phyloP scores from a whole-genome alignment of 2,797 vertebrate genomes.

The Pipistrellus kuhlii region DNA sequence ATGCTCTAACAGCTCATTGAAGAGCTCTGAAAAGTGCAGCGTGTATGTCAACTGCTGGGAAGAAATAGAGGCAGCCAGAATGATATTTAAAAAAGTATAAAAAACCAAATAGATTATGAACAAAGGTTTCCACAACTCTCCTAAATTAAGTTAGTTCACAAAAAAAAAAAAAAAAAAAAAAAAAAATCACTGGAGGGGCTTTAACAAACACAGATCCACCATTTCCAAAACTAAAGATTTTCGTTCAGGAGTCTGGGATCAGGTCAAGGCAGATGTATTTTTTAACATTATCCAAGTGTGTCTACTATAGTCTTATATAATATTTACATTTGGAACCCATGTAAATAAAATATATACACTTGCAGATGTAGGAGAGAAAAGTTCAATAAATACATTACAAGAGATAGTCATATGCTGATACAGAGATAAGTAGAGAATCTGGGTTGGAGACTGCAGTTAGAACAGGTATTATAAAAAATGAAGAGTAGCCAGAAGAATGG shows the following conservation, averaged over 20 bases:
- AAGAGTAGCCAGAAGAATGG: not conserved
- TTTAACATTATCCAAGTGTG: not conserved
- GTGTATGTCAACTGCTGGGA: not conserved
- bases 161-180: not conserved
- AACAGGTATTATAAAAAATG: not conserved
- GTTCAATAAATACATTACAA: not conserved
- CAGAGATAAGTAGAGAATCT: not conserved
- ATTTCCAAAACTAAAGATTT: not conserved
- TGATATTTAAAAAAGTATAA: not conserved
- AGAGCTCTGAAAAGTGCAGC: slow-evolving; percentile 10
- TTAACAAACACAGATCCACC: not conserved
- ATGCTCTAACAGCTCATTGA: slow-evolving; percentile 12
- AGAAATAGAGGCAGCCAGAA: not conserved
- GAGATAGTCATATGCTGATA: not conserved
- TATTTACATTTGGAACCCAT: not conserved
- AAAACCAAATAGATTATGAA: not conserved
- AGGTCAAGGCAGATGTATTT: not conserved
- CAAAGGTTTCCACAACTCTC: not conserved
- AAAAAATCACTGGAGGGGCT: not conserved
- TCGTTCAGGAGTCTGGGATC: not conserved
- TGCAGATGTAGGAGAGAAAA: not conserved
- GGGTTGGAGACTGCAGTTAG: not conserved
- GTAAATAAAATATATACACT: slow-evolving; percentile 5
- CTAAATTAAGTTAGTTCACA: not conserved
- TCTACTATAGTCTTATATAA: not conserved